Conservation (phyloP, 2,888 invertebrate species). For the Glaucopsyche alexis region DNA sequence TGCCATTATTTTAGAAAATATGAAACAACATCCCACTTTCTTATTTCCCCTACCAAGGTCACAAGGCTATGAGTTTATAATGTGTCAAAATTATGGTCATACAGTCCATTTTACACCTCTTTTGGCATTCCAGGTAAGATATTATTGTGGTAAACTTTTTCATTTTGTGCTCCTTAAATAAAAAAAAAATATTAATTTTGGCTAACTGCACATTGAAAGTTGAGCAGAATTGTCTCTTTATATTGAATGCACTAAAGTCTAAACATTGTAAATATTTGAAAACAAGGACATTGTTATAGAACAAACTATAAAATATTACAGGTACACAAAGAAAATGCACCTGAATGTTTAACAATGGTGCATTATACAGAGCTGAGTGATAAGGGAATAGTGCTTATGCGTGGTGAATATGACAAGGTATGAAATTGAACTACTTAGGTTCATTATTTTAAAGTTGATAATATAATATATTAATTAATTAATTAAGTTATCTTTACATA, state of each 20-base stretch:
- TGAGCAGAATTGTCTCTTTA: too few species aligned
- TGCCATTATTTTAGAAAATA: conserved; percentile 77
- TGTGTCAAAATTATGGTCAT: conserved; percentile 86
- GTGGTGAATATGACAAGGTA: conserved; percentile 89
- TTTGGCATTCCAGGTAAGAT: conserved; percentile 87
- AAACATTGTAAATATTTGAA: too few species aligned
- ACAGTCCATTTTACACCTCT: conserved; percentile 91
- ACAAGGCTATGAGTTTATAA: conserved; percentile 92
- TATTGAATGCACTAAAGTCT: too few species aligned
- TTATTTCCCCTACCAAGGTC: conserved; percentile 89
- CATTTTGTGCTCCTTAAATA: background rate
- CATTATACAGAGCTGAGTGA: conserved; percentile 88
- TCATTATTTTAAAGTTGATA: too few species aligned
- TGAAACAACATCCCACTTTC: conserved; percentile 84
- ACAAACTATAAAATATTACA: conserved; percentile 45
- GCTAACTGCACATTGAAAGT: too few species aligned
- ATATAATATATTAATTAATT: too few species aligned
- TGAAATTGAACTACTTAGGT: too few species aligned
- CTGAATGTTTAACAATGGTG: conserved; percentile 89
- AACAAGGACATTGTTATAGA: too few species aligned
- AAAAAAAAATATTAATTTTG: too few species aligned
- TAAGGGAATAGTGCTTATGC: conserved; percentile 90
- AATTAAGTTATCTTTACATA: too few species aligned
- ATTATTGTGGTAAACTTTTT: background rate
- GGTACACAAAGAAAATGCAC: conserved; percentile 93